Percentiles rank a stretch among this genome's conserved stretches.
These are phyloP conservation scores for Drosophila albomicans DNA, from an alignment of 1,140 invertebrate genomes.

Conservation along the genomic window DNA sequence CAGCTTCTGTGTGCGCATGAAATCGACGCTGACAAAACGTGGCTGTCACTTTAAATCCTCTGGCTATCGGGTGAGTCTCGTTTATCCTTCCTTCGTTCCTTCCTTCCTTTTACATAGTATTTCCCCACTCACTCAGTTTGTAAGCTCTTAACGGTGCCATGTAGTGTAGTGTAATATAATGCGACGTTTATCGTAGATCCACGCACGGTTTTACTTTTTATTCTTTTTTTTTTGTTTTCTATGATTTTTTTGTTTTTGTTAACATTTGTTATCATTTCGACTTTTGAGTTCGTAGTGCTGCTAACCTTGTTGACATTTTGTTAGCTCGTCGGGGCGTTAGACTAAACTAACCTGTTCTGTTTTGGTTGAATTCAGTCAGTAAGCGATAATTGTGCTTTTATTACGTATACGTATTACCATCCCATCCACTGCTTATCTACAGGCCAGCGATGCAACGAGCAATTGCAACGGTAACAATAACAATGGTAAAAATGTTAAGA, in stretches of 20 bases:
- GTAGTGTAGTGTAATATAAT: conserved; percentile 43
- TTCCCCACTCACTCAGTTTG: conserved; percentile 5
- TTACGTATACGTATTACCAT: conserved; percentile 78
- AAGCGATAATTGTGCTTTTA: conserved; percentile 51
- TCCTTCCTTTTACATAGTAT: background rate
- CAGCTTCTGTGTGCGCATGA: conserved; percentile 98
- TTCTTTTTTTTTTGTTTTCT: conserved; percentile 1
- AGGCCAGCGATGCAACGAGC: conserved; percentile 83
- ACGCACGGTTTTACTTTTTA: conserved; percentile 21
- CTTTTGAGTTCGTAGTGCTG: conserved; percentile 31
- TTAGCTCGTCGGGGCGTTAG: conserved; percentile 27
- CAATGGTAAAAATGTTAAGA: conserved; percentile 85
- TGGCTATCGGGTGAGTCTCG: conserved; percentile 95
- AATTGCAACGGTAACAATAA: conserved; percentile 79
- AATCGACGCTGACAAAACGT: conserved; percentile 98
- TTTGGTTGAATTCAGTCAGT: conserved; percentile 33
- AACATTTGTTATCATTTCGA: background rate
- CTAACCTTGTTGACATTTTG: conserved; percentile 24
- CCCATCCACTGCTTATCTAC: conserved; percentile 84
- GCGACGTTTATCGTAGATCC: conserved; percentile 37
- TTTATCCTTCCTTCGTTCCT: background rate
- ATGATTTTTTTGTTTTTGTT: background rate
- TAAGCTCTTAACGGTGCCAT: conserved; percentile 31
- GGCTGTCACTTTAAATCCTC: conserved; percentile 99
- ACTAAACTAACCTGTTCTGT: conserved; percentile 50